Evolutionary conservation across 2,113 vertebrate genomes (phyloP), one percentile per base, ranked within the genome.

Genomic region (Phasianus colchicus): DNA sequence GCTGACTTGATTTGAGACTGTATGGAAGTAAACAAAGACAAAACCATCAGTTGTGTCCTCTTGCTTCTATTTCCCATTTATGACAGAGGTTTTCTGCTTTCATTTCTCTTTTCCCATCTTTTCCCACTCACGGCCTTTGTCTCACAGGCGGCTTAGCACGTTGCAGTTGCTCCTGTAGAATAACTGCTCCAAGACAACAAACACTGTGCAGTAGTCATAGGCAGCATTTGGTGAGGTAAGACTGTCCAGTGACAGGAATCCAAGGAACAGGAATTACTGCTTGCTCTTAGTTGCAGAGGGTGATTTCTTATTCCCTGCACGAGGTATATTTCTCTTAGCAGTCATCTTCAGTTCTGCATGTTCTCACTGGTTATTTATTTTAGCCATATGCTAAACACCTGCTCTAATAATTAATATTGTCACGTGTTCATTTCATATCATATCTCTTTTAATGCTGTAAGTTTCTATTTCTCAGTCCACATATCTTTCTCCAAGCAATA

Each of bases 401-500:
- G 36, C 55, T 89, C 38, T 60, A 83, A 70, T 86, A 88, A 93
- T 80, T 80, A 81, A 1, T 11, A 71, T 6, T 3, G 5, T 27
- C 8, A 1, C 60, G 25, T 71, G 42, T 70, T 92, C 34, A 29
- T 34, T 75, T 92, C 18, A 12, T 55, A 29, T 6, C 10, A 1
- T 64, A 71, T 47, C 72, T 95, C 85, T 83, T 72, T 19, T 9
- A 71, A 64, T 52, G 42, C 38, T 69, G 3, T 38, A 2, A 30
- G 11, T 38, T 86, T 1, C 0, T 63, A 14, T 66, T 85, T 87
- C 70, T 57, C 66, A 57, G 75, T 54, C 45, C 60, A 63, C 61
- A 7, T 48, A 90, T 77, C 86, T 92, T 82, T 42, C 75, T 81
- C 57, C 29, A 55, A 78, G 80, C 52, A 78, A 52, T 86, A 88